These are phyloP conservation scores for Varroa destructor DNA, from an alignment of 1,140 invertebrate species.

Conservation along the genomic window DNA sequence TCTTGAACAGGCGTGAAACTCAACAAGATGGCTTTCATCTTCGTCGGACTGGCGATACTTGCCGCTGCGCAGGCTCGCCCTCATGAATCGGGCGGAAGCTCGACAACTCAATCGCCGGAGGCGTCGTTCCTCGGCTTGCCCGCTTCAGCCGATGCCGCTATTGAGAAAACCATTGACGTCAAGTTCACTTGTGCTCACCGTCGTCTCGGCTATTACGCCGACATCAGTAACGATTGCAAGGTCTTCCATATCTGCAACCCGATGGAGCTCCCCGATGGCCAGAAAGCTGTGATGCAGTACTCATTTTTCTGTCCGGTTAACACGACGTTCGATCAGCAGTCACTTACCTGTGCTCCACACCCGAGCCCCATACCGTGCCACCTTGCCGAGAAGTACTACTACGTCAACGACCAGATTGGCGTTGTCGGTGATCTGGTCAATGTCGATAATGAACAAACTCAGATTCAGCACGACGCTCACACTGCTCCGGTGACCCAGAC, in stretches of 20 bases:
- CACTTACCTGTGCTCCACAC: neutral
- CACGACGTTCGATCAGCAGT: constrained; percentile 15
- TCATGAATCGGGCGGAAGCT: too few relatives aligned
- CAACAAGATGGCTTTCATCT: too few relatives aligned
- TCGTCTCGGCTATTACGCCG: constrained; percentile 32
- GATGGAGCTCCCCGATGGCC: constrained; percentile 29
- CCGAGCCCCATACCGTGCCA: neutral
- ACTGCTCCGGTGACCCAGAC: too few relatives aligned
- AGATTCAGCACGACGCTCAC: too few relatives aligned
- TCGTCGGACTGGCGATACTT: too few relatives aligned
- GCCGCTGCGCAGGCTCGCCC: too few relatives aligned
- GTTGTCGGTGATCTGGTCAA: neutral
- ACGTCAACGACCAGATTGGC: constrained; percentile 12
- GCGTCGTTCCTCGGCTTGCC: constrained; percentile 1
- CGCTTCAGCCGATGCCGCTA: constrained; percentile 1
- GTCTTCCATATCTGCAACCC: constrained; percentile 33
- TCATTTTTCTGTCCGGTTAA: constrained; percentile 18
- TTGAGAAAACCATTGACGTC: constrained; percentile 6
- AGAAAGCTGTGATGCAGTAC: constrained; percentile 21
- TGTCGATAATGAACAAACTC: constrained; percentile 29
- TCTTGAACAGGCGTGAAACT: too few relatives aligned
- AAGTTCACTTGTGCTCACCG: constrained; percentile 34
- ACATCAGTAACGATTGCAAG: constrained; percentile 30
- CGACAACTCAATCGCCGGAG: constrained; percentile 12
- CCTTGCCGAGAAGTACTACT: constrained; percentile 9